Base-by-base conservation (phyloP, 2,113 vertebrate genomes). In the Cryptomyrus ogoouensis region DNA sequence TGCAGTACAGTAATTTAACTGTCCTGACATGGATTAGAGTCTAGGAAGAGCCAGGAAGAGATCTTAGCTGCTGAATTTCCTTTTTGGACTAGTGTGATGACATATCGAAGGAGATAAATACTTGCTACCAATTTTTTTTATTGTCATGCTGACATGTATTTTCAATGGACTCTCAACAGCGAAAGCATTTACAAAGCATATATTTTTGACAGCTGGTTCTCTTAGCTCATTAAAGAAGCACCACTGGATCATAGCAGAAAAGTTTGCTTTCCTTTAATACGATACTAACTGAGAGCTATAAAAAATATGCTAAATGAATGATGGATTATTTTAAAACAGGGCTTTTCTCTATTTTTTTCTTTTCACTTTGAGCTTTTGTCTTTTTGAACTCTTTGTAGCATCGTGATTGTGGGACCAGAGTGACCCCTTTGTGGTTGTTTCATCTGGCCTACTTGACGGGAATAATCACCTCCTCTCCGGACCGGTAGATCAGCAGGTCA, bases 401-500 rank as follows among this genome's bases (percentile, higher is more conserved):
- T 19, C 19, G 70, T 39, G 70, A 19, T 7, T 77, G 70, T 17
- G 70, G 13, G 70, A 39, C 31, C 70, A 3, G 70, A 39, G 70
- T 39, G 3, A 87, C 62, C 35, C 27, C 35, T 1, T 24, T 10
- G 15, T 62, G 31, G 87, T 17, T 39, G 47, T 53, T 7, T 42
- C 74, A 42, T 46, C 39, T 6, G n/a, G n/a, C 24, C 88, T 9
- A 4, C 52, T 35, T 7, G 19, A 2, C 5, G 19, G 3, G 13
- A 27, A 12, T 88, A 31, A 94, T 93, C 89, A 96, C 96, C 96
- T 98, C 97, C 91, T 98, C 97, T 0, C 97, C 97, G 0, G 97
- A 98, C 91, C 97, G 96, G 0, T 97, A 98, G 93, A 98, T 98
- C 92, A 98, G 96, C 89, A 98, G 93, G 90, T 98, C 97, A 0